Percentiles rank a stretch among this genome's conserved stretches.
Conservation (phyloP, 2,797 vertebrate species). For the Megaceryle alcyon region DNA sequence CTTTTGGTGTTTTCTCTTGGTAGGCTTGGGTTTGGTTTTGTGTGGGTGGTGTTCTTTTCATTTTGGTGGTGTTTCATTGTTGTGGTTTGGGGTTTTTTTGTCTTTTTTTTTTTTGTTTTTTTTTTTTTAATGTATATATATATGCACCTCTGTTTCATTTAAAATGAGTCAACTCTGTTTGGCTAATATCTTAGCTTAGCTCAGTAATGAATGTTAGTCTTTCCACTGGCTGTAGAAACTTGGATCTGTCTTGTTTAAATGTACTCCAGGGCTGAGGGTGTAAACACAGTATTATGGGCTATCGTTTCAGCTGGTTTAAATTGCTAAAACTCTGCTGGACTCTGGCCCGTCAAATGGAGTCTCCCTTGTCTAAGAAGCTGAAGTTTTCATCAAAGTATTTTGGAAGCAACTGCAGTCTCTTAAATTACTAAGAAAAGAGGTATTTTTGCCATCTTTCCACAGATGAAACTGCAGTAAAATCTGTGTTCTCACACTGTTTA, state of each 20-base stretch:
- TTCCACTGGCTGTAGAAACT: constrained; percentile 50
- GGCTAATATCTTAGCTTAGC: neutral
- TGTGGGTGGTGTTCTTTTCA: too few species aligned
- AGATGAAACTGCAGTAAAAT: constrained; percentile 30
- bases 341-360: constrained; percentile 24
- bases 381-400: constrained; percentile 42
- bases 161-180: neutral
- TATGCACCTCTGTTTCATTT: neutral
- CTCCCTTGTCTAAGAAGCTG: constrained; percentile 26
- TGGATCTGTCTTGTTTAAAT: constrained; percentile 54
- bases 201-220: constrained; percentile 48
- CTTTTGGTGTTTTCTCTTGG: too few species aligned
- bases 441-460: constrained; percentile 52
- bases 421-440: constrained; percentile 34
- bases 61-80: too few species aligned
- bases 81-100: too few species aligned
- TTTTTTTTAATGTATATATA: neutral
- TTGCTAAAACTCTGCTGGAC: constrained; percentile 45
- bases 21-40: too few species aligned
- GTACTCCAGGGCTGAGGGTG: constrained; percentile 61
- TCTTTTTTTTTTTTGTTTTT: neutral
- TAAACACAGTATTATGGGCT: constrained; percentile 44
- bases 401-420: constrained; percentile 38
- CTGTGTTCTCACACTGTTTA: constrained; percentile 1
- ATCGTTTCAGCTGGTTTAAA: constrained; percentile 51